phyloP scores from a whole-genome alignment of 2,797 vertebrate genomes.

The Dromococcyx pavoninus region DNA sequence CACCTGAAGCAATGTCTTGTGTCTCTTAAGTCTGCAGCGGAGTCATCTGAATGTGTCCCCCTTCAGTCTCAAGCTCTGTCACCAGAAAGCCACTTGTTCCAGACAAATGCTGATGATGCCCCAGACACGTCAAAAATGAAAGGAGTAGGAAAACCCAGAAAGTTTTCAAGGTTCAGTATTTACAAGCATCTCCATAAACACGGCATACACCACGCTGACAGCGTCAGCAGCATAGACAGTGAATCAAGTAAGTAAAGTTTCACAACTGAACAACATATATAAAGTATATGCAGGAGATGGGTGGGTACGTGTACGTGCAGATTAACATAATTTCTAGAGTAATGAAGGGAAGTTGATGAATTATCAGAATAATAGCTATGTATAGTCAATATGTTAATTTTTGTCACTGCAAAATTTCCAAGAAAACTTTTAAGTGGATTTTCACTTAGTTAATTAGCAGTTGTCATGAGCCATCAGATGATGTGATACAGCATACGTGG shows the following conservation, averaged over 20 bases:
- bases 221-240: conserved; percentile 88
- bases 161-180: conserved; percentile 84
- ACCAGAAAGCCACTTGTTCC: neutral
- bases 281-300: neutral
- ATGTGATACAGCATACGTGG: accelerated
- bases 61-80: conserved; percentile 7
- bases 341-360: neutral
- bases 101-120: conserved; percentile 59
- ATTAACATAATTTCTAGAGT: neutral
- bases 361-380: neutral
- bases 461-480: neutral
- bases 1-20: neutral
- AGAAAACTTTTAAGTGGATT: neutral
- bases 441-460: neutral
- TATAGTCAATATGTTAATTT: neutral
- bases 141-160: conserved; percentile 80
- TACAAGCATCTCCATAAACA: conserved; percentile 86
- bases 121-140: conserved; percentile 83
- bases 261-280: neutral
- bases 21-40: conserved; percentile 58
- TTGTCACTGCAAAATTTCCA: neutral
- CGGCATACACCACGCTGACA: conserved; percentile 79
- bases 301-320: neutral
- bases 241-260: conserved; percentile 77
- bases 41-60: neutral